Conservation (phyloP, 2,797 vertebrate species). For the Xerus rutilus region DNA sequence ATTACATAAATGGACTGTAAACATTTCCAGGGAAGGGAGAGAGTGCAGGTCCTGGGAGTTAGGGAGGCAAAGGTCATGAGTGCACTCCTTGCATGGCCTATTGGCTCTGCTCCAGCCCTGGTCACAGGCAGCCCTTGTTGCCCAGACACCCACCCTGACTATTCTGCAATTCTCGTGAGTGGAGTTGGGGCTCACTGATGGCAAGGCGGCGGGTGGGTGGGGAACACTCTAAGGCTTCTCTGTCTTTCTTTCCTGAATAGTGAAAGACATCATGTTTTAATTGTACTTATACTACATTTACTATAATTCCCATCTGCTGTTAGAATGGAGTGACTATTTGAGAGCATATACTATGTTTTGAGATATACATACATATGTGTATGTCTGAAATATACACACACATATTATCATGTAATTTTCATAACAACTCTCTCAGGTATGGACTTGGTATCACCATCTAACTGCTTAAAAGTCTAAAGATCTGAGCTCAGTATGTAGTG, state of each 20-base stretch:
- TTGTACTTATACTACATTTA: not conserved
- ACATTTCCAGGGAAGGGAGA: slow-evolving; percentile 72
- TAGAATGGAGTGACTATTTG: not conserved
- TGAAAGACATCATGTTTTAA: slow-evolving; percentile 15
- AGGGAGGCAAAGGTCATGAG: slow-evolving; percentile 67
- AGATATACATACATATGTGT: not conserved
- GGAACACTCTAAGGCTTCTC: not conserved
- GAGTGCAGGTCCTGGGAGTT: slow-evolving; percentile 59
- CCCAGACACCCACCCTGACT: not conserved
- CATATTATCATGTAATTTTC: slow-evolving; percentile 11
- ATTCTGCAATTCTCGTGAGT: not conserved
- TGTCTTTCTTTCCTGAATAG: slow-evolving; percentile 20
- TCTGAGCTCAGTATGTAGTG: not conserved
- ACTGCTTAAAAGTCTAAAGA: not conserved
- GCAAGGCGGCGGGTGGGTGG: not conserved
- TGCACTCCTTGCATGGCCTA: not conserved
- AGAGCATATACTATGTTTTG: not conserved
- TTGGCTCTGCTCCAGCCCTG: not conserved
- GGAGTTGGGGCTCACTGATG: not conserved
- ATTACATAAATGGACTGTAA: slow-evolving; percentile 65
- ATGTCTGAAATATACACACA: too few species aligned
- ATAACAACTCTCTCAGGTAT: not conserved
- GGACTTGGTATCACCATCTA: not conserved
- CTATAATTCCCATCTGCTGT: not conserved
- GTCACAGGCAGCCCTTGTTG: not conserved